Base-by-base conservation (phyloP, 1,140 invertebrate genomes). In the Choristoneura fumiferana region DNA sequence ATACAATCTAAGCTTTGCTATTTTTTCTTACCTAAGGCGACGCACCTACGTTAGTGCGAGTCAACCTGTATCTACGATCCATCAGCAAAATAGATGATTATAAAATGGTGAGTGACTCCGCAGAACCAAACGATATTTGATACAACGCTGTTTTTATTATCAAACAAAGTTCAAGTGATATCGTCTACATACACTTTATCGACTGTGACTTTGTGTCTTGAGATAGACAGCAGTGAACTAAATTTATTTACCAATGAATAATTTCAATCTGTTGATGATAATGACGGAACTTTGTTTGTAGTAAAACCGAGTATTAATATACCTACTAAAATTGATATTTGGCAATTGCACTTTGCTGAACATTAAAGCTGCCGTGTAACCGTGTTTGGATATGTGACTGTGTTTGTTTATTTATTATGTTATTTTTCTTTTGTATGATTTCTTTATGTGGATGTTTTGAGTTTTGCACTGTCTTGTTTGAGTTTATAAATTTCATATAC, bases 81-180 rank as follows among this genome's bases (percentile, higher is more conserved):
- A 98, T 98, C 93, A 97, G 96, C 92, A 97, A 98, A 95, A 98
- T 98, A 92, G 95, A 98, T 92, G 97, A 98, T 95, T 97, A 98
- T 92, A 97, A 97, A 93, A 98, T 98, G 97, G 96, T 97, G 95
- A 97, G 96, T 97, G 69, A 67, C 67, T 69, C 59, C 68, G 80
- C 65, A 73, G 73, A 66, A 67, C 70, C 71, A 60, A 74, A 67
- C 54, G 57, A 71, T 78, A 29, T 70, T 73, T 57, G 69, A 43
- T 43, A 53, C 63, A 29, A 29, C 71, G 63, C 71, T 78, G 75
- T 63, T 85, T 87, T 86, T 88, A 85, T 88, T 85, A 78, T 80
- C 78, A 70, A 80, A 65, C 66, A 83, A 85, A 82, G 76, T 76
- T 17, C 17, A 49, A 0, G 18, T 12, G 14, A 29, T 22, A n/a